Evolutionary conservation across 2,888 invertebrate genomes (phyloP).

Genomic region (Ethmia dodecea): DNA sequence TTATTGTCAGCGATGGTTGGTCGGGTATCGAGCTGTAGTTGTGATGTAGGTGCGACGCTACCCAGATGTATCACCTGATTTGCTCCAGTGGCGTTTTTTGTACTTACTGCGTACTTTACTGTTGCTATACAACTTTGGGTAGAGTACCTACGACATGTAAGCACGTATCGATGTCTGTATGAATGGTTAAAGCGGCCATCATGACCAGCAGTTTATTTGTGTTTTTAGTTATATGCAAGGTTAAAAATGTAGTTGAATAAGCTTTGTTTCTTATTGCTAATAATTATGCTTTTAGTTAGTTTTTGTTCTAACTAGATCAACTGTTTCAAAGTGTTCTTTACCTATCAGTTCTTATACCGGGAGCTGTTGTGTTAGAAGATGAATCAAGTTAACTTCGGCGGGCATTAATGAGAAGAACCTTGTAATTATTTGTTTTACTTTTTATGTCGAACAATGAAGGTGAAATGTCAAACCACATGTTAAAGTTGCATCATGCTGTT

Average conservation of each 20-base stretch:
- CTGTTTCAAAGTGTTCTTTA: too few species aligned
- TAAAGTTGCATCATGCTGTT: constrained; percentile 3
- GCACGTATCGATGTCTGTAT: too few species aligned
- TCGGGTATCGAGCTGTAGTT: constrained; percentile 4
- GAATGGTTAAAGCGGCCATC: too few species aligned
- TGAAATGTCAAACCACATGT: constrained; percentile 2
- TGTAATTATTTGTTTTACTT: constrained; percentile 3
- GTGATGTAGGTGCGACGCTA: constrained; percentile 3
- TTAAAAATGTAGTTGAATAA: too few species aligned
- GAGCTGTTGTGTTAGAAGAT: too few species aligned
- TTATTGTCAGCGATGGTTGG: background rate
- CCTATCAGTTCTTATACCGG: too few species aligned
- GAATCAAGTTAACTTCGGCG: background rate
- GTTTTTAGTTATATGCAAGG: too few species aligned
- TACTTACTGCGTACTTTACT: constrained; percentile 32
- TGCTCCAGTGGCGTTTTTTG: constrained; percentile 29
- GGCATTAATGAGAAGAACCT: background rate
- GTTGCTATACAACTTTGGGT: constrained; percentile 20
- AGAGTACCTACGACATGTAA: too few species aligned
- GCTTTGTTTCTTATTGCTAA: too few species aligned
- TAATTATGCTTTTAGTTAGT: too few species aligned
- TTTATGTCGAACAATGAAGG: constrained; percentile 5
- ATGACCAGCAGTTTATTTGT: too few species aligned
- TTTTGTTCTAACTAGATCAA: too few species aligned
- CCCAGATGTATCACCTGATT: constrained; percentile 16